Evolutionary conservation across 2,113 vertebrate species (phyloP), one percentile per base, ranked within the genome.

Genomic region (Rallus limicola): DNA sequence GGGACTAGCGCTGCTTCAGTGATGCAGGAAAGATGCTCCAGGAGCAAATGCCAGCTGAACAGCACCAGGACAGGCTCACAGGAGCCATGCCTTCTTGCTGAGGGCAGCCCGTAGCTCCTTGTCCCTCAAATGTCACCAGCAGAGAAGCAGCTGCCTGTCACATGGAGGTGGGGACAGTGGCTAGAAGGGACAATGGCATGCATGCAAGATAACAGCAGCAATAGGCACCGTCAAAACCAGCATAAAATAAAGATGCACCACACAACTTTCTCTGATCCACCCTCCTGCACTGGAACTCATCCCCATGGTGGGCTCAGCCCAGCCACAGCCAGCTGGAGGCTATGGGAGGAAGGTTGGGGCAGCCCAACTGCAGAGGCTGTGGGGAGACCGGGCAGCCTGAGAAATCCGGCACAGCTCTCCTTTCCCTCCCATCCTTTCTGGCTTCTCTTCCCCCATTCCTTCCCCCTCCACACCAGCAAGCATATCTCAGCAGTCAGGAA

Each of bases 181-280:
- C 48, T 80, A 60, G 59, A 65, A 79, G 24, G 20, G 11, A n/a
- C 60, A 69, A 44, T 2, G 2, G 14, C 58, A 50, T 44, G 55
- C 1, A 3, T 29, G 25, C 7, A 6, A 53, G 7, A 16, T 6
- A 76, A 58, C 0, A 2, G n/a, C 50, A 48, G 59, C 1, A 1
- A 24, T 24, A 88, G 21, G 17, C 38, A 76, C 16, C 28, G 52
- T 17, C 10, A 62, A 86, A 92, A 42, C 10, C 38, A 76, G 48
- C 29, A 52, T 9, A 62, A 95, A 95, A 46, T 12, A 44, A 86
- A 67, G 70, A 79, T 1, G 2, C 20, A 50, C 52, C 1, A 2
- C 23, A 24, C 53, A 40, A 13, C 63, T 86, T 83, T 14, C 31
- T 65, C n/a, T 34, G 24, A n/a, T 56, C 16, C 26, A 24, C 8